Evolutionary conservation across 2,797 vertebrate species (phyloP).

Genomic region (Syngnathus acus): DNA sequence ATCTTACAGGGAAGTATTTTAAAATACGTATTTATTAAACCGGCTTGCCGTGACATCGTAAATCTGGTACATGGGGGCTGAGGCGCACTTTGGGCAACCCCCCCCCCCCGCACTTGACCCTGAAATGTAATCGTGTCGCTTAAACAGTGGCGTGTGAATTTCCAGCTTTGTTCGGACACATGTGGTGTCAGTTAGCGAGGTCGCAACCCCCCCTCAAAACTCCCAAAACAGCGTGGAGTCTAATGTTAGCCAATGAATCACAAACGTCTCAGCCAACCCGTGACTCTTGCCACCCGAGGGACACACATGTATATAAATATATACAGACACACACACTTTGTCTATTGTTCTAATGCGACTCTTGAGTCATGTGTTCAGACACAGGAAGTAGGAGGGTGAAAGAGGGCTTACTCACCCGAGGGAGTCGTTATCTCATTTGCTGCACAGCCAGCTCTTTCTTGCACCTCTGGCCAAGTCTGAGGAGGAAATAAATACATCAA

Average conservation of each 20-base stretch:
- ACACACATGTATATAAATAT: constrained; percentile 19
- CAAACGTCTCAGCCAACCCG: constrained; percentile 34
- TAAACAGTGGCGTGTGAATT: constrained; percentile 4
- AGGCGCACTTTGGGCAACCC: background rate
- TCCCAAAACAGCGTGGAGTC: background rate
- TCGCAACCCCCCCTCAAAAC: background rate
- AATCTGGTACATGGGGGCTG: background rate
- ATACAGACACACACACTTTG: constrained; percentile 5
- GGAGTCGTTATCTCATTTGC: constrained; percentile 42
- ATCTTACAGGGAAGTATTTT: too few relatives aligned
- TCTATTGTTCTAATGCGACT: constrained; percentile 35
- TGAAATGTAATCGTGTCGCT: background rate
- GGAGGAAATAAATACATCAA: background rate
- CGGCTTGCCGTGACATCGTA: background rate
- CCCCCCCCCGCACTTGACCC: background rate
- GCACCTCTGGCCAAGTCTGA: constrained; percentile 1
- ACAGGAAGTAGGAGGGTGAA: constrained; percentile 54
- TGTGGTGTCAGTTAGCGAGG: background rate
- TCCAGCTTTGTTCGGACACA: constrained; percentile 1
- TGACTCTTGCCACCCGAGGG: constrained; percentile 40
- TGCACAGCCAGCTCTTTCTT: background rate
- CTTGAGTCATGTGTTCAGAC: constrained; percentile 55
- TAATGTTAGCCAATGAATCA: constrained; percentile 52
- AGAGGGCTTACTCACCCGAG: constrained; percentile 39
- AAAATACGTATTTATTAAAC: background rate